Conservation (phyloP, 1,140 invertebrate genomes). For the Goniozus legneri region DNA sequence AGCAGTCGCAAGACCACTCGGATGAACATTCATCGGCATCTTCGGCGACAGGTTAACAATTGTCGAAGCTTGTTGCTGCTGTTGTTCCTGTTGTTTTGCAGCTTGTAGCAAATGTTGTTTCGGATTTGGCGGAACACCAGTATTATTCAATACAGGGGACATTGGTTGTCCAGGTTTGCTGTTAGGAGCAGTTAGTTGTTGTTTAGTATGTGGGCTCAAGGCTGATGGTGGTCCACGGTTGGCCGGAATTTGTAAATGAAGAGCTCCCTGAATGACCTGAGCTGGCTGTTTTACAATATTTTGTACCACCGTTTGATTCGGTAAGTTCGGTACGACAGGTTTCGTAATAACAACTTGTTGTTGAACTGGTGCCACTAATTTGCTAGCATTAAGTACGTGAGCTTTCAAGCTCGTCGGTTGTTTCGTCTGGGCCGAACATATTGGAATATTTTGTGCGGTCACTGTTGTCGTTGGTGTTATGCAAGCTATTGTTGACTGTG, state of each 20-base stretch:
- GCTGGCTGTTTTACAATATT: slow-evolving; percentile 41
- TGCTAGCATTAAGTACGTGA: slow-evolving; percentile 52
- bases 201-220: slow-evolving; percentile 39
- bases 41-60: slow-evolving; percentile 45
- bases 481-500: background rate
- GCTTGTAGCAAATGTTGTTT: slow-evolving; percentile 48
- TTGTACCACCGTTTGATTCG: slow-evolving; percentile 36
- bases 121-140: slow-evolving; percentile 39
- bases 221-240: slow-evolving; percentile 40
- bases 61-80: slow-evolving; percentile 32
- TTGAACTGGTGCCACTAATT: slow-evolving; percentile 31
- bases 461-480: background rate
- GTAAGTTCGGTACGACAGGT: slow-evolving; percentile 21
- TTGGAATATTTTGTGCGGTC: slow-evolving; percentile 2
- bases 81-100: slow-evolving; percentile 37
- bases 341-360: slow-evolving; percentile 37
- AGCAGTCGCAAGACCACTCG: slow-evolving; percentile 24
- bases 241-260: slow-evolving; percentile 42
- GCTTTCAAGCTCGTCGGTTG: slow-evolving; percentile 58
- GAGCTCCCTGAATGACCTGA: slow-evolving; percentile 36
- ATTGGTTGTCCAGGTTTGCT: slow-evolving; percentile 41
- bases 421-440: slow-evolving; percentile 29
- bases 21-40: slow-evolving; percentile 35
- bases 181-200: slow-evolving; percentile 17
- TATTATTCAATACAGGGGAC: slow-evolving; percentile 46